These are phyloP conservation scores for Malurus cyaneus DNA, from an alignment of 2,113 vertebrate genomes.

Conservation along the genomic window DNA sequence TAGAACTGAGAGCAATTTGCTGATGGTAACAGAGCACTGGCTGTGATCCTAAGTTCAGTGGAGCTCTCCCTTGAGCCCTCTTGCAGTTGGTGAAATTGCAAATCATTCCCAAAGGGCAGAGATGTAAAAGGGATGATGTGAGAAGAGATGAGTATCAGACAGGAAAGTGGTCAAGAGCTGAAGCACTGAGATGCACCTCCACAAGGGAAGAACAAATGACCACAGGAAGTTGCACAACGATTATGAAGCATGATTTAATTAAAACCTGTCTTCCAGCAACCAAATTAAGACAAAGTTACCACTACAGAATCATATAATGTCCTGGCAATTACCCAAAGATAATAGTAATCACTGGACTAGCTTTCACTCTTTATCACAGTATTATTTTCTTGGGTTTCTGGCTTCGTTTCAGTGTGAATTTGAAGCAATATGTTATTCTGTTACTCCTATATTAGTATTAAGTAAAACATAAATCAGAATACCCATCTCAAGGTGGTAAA, in stretches of 20 bases:
- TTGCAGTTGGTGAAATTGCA: not conserved
- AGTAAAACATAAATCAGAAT: not conserved
- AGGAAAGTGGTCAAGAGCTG: not conserved
- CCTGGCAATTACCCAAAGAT: not conserved
- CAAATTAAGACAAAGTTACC: not conserved
- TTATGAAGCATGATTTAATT: not conserved
- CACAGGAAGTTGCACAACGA: not conserved
- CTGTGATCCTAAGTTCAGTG: not conserved
- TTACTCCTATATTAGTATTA: not conserved
- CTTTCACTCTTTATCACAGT: not conserved
- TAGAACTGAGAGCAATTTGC: not conserved
- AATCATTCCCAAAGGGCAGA: not conserved
- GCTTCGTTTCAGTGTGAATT: not conserved
- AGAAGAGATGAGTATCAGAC: not conserved
- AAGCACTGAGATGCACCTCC: not conserved
- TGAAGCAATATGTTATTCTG: not conserved
- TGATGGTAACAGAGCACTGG: not conserved
- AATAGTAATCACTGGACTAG: not conserved
- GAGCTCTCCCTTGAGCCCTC: not conserved
- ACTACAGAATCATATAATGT: not conserved
- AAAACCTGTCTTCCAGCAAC: not conserved
- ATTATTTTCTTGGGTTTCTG: not conserved
- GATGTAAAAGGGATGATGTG: not conserved
- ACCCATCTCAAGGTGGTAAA: not conserved
- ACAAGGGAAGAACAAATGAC: not conserved